Percentiles rank a stretch among this genome's conserved stretches.
These are phyloP conservation scores for Drosophila suboccidentalis DNA, from an alignment of 2,888 invertebrate genomes.

Conservation along the genomic window DNA sequence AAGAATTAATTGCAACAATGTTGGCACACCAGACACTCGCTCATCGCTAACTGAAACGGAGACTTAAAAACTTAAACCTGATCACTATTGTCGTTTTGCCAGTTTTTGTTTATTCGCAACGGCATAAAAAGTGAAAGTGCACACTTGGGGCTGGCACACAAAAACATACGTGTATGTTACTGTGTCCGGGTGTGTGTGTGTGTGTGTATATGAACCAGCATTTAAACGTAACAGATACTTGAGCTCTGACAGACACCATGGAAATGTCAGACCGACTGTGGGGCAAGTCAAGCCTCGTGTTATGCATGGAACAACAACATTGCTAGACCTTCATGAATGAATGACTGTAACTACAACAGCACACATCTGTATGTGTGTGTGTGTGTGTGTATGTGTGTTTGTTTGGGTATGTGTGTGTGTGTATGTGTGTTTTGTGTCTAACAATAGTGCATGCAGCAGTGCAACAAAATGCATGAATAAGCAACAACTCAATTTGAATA, in stretches of 20 bases:
- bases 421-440: conserved; percentile 45
- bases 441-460: conserved; percentile 64
- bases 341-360: conserved; percentile 40
- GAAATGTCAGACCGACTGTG: conserved; percentile 51
- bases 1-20: background rate
- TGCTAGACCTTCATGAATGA: conserved; percentile 49
- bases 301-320: conserved; percentile 25
- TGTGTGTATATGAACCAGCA: conserved; percentile 44
- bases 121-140: conserved; percentile 78
- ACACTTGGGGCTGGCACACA: conserved; percentile 57
- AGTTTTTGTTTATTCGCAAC: conserved; percentile 56
- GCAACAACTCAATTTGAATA: conserved; percentile 79
- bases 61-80: conserved; percentile 50
- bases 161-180: conserved; percentile 31
- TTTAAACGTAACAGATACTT: conserved; percentile 76
- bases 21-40: background rate
- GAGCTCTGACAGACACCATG: conserved; percentile 60
- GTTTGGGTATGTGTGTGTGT: conserved; percentile 9
- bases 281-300: conserved; percentile 47
- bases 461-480: conserved; percentile 80
- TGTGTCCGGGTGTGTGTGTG: conserved; percentile 4
- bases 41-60: conserved; percentile 13
- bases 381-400: background rate
- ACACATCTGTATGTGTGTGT: background rate
- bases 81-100: conserved; percentile 72